Base-by-base conservation (phyloP, 2,888 invertebrate species). In the Onchidella celtica region DNA sequence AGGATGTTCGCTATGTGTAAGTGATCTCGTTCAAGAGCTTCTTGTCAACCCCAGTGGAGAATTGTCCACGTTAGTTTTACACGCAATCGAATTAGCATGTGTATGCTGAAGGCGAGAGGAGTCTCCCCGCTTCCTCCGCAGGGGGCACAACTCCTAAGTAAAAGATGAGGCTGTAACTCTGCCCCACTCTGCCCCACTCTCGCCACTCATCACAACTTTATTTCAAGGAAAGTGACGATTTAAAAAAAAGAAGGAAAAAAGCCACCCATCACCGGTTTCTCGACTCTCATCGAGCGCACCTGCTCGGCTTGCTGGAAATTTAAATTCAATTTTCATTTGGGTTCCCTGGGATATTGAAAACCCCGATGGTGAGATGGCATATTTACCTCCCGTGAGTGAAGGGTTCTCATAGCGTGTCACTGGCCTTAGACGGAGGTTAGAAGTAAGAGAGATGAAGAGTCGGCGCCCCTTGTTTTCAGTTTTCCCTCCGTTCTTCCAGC, bases 351-450 rank as follows among this genome's bases (percentile, higher is more conserved):
- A 34, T 61, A 24, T 74, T 59, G 38, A 61, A 61, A 74, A 74
- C 14, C 17, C 59, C 74, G 21, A 17, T 29, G 74, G 40, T 27
- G 61, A 38, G 61, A 4, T 27, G 74, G 61, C 74, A 38, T 76
- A 65, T 76, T 76, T 76, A 65, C 75, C 75, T 76, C 65, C 75
- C 40, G 17, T 3, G n/a, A 38, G 40, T 65, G 75, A 65, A 76
- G 75, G 32, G 75, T 65, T 38, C 75, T 76, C 11, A 21, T 29
- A 4, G 27, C 38, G 75, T 76, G 75, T 76, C 75, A 76, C 47
- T n/a, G 29, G 47, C 63, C 47, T 74, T 29, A 61, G 27, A 17
- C 36, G 17, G 61, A 74, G 27, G 36, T 29, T 34, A 61, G 38
- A 2, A 34, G 57, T 74, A 74, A 74, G 74, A 61, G 74, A 0